phyloP scores from a whole-genome alignment of 2,113 vertebrate genomes.

The Calyptomena viridis region DNA sequence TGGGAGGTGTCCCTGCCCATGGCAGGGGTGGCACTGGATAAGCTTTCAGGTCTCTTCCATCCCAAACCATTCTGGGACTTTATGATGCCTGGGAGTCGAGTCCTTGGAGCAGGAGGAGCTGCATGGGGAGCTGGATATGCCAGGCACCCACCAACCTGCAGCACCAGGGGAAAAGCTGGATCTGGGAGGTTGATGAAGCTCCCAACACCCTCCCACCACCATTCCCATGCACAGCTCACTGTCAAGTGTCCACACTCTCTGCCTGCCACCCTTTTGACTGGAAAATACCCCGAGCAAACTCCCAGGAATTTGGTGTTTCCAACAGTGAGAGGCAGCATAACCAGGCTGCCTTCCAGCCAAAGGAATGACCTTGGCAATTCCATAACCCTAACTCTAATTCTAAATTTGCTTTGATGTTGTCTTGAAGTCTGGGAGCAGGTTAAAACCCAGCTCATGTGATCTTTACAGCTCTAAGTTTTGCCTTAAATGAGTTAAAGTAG shows the following conservation, averaged over 20 bases:
- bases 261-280: not conserved
- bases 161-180: accelerated
- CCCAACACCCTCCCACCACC: not conserved
- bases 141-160: not conserved
- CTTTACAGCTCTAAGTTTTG: not conserved
- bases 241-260: accelerated
- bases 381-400: too few relatives aligned
- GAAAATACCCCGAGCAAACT: not conserved
- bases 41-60: not conserved
- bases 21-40: accelerated
- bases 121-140: not conserved
- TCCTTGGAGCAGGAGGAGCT: not conserved
- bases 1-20: not conserved
- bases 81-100: not conserved
- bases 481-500: not conserved
- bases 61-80: not conserved
- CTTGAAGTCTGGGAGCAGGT: not conserved
- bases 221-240: accelerated
- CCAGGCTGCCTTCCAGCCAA: not conserved
- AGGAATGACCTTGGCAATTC: not conserved
- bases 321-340: not conserved
- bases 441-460: not conserved
- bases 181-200: accelerated
- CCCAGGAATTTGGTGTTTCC: not conserved
- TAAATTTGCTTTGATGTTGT: accelerated